Conservation (phyloP, 2,797 vertebrate genomes). For the Scleropages formosus region DNA sequence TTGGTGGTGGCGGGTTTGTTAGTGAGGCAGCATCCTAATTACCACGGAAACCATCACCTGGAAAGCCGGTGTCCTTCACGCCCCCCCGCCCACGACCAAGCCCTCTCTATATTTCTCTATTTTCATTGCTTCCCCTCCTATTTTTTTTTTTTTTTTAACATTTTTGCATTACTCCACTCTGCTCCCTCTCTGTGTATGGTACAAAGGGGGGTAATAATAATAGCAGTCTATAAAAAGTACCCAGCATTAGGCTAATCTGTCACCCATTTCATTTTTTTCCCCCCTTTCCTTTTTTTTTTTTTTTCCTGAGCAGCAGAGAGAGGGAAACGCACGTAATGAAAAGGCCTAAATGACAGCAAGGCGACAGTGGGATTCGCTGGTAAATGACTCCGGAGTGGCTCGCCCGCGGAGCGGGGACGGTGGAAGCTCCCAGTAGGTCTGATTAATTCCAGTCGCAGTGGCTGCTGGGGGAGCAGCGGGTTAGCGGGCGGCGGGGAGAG, state of each 20-base stretch:
- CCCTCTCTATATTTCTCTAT: slow-evolving; percentile 7
- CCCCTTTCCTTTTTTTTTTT: slow-evolving; percentile 25
- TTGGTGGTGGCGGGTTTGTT: slow-evolving; percentile 50
- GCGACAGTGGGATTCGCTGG: slow-evolving; percentile 98
- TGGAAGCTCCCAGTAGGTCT: slow-evolving; percentile 98
- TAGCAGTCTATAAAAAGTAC: slow-evolving; percentile 76
- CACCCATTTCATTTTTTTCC: slow-evolving; percentile 82
- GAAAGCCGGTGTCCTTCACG: slow-evolving; percentile 53
- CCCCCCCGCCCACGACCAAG: slow-evolving; percentile 12
- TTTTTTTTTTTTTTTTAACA: not conserved
- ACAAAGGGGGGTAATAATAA: slow-evolving; percentile 71
- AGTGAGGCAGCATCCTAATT: slow-evolving; percentile 62
- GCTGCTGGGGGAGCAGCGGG: slow-evolving; percentile 90
- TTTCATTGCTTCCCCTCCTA: not conserved
- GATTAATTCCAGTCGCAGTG: slow-evolving; percentile 98
- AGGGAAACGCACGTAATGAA: slow-evolving; percentile 82
- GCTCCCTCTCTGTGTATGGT: slow-evolving; percentile 59
- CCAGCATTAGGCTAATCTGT: slow-evolving; percentile 87
- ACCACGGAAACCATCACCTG: slow-evolving; percentile 60
- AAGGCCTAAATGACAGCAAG: slow-evolving; percentile 97
- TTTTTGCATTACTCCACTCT: slow-evolving; percentile 59
- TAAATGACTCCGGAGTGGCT: slow-evolving; percentile 98
- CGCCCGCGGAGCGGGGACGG: slow-evolving; percentile 83
- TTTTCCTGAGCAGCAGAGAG: slow-evolving; percentile 47
- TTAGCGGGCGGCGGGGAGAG: slow-evolving; percentile 80